Evolutionary conservation across 2,113 vertebrate genomes (phyloP).

Genomic region (Alligator sinensis): DNA sequence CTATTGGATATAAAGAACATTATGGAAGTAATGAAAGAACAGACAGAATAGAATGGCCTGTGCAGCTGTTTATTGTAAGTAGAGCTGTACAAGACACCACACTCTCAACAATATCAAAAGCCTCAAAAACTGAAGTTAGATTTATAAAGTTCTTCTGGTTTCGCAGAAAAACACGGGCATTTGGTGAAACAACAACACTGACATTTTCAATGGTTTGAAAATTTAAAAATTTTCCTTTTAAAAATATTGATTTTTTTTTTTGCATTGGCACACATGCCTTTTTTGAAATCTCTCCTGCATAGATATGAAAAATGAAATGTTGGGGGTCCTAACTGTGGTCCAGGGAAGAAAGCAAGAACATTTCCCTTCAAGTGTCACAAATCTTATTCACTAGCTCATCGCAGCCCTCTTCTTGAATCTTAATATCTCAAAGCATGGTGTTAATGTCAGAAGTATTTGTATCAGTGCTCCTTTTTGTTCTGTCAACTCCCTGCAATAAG

Average conservation of each 20-base stretch:
- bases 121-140: background rate
- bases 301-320: background rate
- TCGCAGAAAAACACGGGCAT: background rate
- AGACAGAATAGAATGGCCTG: background rate
- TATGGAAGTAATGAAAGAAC: background rate
- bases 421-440: background rate
- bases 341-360: background rate
- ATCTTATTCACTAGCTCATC: background rate
- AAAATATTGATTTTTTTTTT: background rate
- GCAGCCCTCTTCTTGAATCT: background rate
- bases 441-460: background rate
- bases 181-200: background rate
- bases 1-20: slow-evolving; percentile 9
- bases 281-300: background rate
- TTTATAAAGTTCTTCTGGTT: background rate
- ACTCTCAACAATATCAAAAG: background rate
- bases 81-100: background rate
- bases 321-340: background rate
- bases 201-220: background rate
- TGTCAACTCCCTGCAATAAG: background rate
- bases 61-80: background rate
- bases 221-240: background rate
- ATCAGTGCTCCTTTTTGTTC: background rate
- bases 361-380: background rate
- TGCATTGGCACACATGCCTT: background rate